A percentile compares a stretch with the other conserved stretches of the same genome.
These are phyloP conservation scores for Agonopterix heracliana DNA, from an alignment of 2,888 invertebrate genomes.

Conservation along the genomic window DNA sequence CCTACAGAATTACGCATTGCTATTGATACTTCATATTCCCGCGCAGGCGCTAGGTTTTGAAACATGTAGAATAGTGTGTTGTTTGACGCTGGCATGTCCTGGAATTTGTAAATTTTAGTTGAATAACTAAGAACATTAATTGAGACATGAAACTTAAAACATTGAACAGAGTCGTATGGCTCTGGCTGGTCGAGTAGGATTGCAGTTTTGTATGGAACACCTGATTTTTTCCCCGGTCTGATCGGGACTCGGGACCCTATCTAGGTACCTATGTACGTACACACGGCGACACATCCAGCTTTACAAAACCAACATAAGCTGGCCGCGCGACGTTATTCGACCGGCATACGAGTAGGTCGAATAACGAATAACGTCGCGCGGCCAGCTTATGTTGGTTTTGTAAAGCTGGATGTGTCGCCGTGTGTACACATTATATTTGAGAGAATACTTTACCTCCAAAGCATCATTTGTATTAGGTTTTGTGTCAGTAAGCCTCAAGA, in stretches of 20 bases:
- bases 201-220: too few species aligned
- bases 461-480: conserved; percentile 76
- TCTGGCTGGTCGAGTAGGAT: too few species aligned
- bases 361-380: too few species aligned
- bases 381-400: too few species aligned
- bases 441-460: conserved; percentile 73
- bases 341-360: too few species aligned
- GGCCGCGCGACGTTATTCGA: too few species aligned
- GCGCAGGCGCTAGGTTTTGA: conserved; percentile 81
- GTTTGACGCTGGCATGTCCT: conserved; percentile 86
- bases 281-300: too few species aligned
- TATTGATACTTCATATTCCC: conserved; percentile 86
- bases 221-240: background rate
- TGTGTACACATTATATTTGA: too few species aligned
- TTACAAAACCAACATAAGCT: too few species aligned
- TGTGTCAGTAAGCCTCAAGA: conserved; percentile 80
- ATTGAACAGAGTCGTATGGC: too few species aligned
- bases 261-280: too few species aligned
- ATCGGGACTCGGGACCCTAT: background rate
- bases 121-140: background rate
- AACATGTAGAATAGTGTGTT: conserved; percentile 85
- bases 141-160: background rate
- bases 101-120: conserved; percentile 5
- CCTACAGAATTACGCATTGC: conserved; percentile 88
- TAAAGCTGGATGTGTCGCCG: too few species aligned